Evolutionary conservation across 2,113 vertebrate species (phyloP), one percentile per base, ranked within the genome.

Genomic region (Budorcas taxicolor): DNA sequence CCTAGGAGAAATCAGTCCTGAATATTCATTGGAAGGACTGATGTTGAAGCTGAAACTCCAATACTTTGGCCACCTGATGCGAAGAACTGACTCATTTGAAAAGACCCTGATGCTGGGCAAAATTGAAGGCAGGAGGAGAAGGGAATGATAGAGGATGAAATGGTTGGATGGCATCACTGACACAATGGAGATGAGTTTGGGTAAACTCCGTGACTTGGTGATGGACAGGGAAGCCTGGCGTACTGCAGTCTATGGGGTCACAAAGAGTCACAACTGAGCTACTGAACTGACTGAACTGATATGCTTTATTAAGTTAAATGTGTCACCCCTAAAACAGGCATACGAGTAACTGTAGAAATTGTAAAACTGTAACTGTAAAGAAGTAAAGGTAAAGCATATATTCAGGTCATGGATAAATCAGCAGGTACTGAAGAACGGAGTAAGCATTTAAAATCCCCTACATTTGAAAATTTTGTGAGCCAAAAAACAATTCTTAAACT

Each of bases 221-320:
- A 36, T 67, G 64, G 16, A 67, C 8, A 21, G 16, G 64, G 64
- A 36, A 1, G 33, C 17, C 8, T 21, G 33, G 16, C 0, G 1
- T 36, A 17, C 64, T 36, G 64, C 33, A 36, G 33, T 67, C 4
- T 17, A 10, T 67, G 8, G 17, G 4, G 33, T 67, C 17, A 21
- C 16, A 67, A 67, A 67, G 33, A 21, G 33, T 36, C 33, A 67
- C 33, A 36, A 67, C 17, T 67, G 33, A 36, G 16, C 0, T 2
- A 11, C 33, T 67, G 64, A n/a, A 67, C 64, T 67, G 64, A 67
- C 64, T n/a, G 33, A 36, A 67, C 16, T 67, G 8, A 21, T 62
- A 71, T 74, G 94, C 78, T 86, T 60, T 95, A 97, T 88, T 97
- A 60, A 97, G 76, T 50, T 97, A 97, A 98, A 97, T 93, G 17